Base-by-base conservation (phyloP, 1,140 invertebrate species). In the Hormaphis cornu region DNA sequence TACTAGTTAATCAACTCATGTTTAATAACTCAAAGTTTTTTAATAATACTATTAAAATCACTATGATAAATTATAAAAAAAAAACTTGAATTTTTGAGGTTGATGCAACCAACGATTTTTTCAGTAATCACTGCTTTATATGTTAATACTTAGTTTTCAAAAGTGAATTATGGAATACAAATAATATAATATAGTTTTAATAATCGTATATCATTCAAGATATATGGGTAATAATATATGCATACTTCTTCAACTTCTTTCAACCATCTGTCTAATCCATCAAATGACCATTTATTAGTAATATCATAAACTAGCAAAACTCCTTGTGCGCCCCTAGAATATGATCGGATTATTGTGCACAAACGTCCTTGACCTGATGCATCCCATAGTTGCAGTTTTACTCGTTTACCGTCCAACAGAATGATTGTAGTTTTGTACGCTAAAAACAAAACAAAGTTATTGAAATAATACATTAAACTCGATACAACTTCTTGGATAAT, bases 201-300 rank as follows among this genome's bases (percentile, higher is more conserved):
- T n/a, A n/a, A n/a, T n/a, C n/a, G n/a, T n/a, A n/a, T n/a, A n/a
- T n/a, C n/a, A n/a, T n/a, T n/a, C n/a, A n/a, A n/a, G n/a, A n/a
- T n/a, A n/a, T n/a, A n/a, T n/a, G n/a, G n/a, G n/a, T n/a, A n/a
- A n/a, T 61, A 28, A 50, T 66, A 44, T 37, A 63, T 58, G 73
- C 70, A 77, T 80, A 95, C 93, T 86, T 97, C 93, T 81, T 97
- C 93, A 37, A 98, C 93, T 84, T 98, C 95, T 76, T 95, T 93
- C 8, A 97, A 83, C 95, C 95, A 98, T 71, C 95, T 81, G 78
- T 96, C 90, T 75, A 98, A 90, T 52, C 94, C 94, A 81, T 97
- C 93, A 81, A 98, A 98, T 54, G 94, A 97, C 95, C 95, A 98
- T 81, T 94, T 95, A 79, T 95, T 98, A 53, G 95, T 98, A 73